These are phyloP conservation scores for Eilema griseolum DNA, from an alignment of 2,888 invertebrate species.

Conservation along the genomic window DNA sequence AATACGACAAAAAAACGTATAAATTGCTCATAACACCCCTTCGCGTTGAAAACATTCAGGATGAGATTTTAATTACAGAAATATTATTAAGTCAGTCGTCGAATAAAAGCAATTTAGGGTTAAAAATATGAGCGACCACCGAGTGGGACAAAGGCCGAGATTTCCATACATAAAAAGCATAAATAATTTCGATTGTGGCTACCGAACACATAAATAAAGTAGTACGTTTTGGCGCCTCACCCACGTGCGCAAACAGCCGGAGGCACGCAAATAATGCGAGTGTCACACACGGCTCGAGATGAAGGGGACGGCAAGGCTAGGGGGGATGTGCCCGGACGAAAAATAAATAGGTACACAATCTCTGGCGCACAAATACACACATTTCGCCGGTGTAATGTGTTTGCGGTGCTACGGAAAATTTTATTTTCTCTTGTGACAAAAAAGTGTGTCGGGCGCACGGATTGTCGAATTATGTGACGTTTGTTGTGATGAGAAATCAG, in stretches of 20 bases:
- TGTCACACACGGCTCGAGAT: slow-evolving; percentile 61
- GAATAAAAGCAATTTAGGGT: slow-evolving; percentile 79
- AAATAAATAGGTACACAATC: slow-evolving; percentile 83
- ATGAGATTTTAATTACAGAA: slow-evolving; percentile 83
- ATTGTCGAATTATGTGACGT: slow-evolving; percentile 52
- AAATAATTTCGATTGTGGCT: slow-evolving; percentile 83
- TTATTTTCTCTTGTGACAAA: slow-evolving; percentile 62
- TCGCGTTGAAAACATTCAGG: slow-evolving; percentile 71
- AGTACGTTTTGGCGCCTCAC: slow-evolving; percentile 69
- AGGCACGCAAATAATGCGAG: slow-evolving; percentile 76
- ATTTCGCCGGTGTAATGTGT: slow-evolving; percentile 80
- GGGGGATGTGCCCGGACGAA: slow-evolving; percentile 60
- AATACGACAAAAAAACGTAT: slow-evolving; percentile 62
- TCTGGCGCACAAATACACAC: slow-evolving; percentile 77
- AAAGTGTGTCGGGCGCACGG: slow-evolving; percentile 52
- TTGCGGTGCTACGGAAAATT: slow-evolving; percentile 73
- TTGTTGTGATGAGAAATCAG: slow-evolving; percentile 51
- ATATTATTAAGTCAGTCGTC: slow-evolving; percentile 81
- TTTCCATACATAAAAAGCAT: slow-evolving; percentile 80
- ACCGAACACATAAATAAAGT: slow-evolving; percentile 78
- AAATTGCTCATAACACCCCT: slow-evolving; percentile 67
- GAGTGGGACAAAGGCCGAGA: slow-evolving; percentile 72
- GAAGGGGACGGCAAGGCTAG: slow-evolving; percentile 41
- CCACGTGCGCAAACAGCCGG: slow-evolving; percentile 72
- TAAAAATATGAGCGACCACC: slow-evolving; percentile 52